Evolutionary conservation across 53 echinoderm and acorn worm species (phyloP).

Genomic region (Astropecten irregularis): DNA sequence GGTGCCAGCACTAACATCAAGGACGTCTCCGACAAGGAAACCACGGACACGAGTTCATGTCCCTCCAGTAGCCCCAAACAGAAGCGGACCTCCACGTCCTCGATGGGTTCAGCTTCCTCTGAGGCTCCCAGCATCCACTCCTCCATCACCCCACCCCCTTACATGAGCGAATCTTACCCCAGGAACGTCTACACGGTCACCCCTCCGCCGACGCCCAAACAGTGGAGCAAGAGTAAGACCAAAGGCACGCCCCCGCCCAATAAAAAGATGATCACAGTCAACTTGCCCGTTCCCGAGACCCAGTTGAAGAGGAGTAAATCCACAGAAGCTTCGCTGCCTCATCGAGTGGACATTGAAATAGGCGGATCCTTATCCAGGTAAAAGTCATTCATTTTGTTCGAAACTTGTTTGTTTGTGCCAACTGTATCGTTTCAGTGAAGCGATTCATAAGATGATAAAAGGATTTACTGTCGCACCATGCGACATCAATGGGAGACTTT

Average conservation of each 20-base stretch:
- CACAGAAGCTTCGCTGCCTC: constrained; percentile 60
- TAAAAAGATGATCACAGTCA: constrained; percentile 75
- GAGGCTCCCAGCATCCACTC: constrained; percentile 6
- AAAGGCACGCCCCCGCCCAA: constrained; percentile 90
- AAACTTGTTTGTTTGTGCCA: background rate
- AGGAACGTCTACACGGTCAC: constrained; percentile 58
- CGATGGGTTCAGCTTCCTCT: constrained; percentile 61
- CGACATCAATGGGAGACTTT: too few species aligned
- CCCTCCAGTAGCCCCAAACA: constrained; percentile 83
- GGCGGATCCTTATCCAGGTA: constrained; percentile 52
- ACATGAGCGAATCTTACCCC: constrained; percentile 54
- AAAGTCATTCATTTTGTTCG: background rate
- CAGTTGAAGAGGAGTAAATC: constrained; percentile 70
- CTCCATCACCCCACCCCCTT: constrained; percentile 45
- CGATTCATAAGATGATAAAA: too few species aligned
- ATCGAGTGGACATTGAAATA: constrained; percentile 59
- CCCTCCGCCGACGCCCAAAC: constrained; percentile 63
- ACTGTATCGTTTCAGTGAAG: too few species aligned
- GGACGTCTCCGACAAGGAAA: constrained; percentile 35
- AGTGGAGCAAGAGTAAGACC: constrained; percentile 63
- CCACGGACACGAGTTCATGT: constrained; percentile 51
- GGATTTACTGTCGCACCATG: too few species aligned
- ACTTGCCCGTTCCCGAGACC: constrained; percentile 47
- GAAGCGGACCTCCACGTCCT: constrained; percentile 88
- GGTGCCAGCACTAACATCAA: constrained; percentile 24